Evolutionary conservation across 92 coral and sea anemone genomes (phyloP).

Genomic region (Heliopora coerulea): DNA sequence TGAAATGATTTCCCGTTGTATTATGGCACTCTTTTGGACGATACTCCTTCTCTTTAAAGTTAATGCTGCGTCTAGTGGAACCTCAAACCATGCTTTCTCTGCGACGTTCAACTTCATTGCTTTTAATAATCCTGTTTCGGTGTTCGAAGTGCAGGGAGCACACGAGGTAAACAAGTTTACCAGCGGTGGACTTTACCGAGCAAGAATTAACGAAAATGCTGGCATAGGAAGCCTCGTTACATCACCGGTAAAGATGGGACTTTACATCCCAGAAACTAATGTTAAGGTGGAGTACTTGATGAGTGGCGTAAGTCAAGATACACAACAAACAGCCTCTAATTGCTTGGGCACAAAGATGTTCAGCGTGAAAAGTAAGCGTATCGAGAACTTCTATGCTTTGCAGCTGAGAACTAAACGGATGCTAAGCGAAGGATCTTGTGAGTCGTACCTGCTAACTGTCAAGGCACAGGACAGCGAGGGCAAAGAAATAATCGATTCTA

Average conservation of each 20-base stretch:
- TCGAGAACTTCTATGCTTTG: slow-evolving; percentile 80
- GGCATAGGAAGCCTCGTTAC: slow-evolving; percentile 56
- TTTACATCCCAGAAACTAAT: slow-evolving; percentile 63
- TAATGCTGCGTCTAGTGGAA: slow-evolving; percentile 5
- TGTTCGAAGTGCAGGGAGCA: slow-evolving; percentile 35
- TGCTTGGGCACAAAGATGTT: slow-evolving; percentile 40
- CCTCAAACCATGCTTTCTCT: slow-evolving; percentile 14
- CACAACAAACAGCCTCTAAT: slow-evolving; percentile 15
- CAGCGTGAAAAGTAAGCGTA: slow-evolving; percentile 58
- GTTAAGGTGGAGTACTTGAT: slow-evolving; percentile 58
- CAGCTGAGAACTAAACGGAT: slow-evolving; percentile 58
- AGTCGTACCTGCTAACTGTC: slow-evolving; percentile 61
- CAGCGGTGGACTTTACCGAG: slow-evolving; percentile 86
- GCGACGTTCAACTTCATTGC: slow-evolving; percentile 19
- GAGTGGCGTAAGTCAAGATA: slow-evolving; percentile 24
- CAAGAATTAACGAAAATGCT: slow-evolving; percentile 68
- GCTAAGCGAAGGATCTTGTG: slow-evolving; percentile 67
- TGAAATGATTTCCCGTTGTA: slow-evolving; percentile 4
- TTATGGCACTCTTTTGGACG: slow-evolving; percentile 1
- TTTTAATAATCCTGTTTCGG: slow-evolving; percentile 17
- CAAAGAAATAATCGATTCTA: slow-evolving; percentile 63
- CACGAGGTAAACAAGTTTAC: slow-evolving; percentile 65
- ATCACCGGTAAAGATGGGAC: slow-evolving; percentile 94
- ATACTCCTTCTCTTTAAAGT: background rate
- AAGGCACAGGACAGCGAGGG: slow-evolving; percentile 62